A percentile compares a stretch with the other conserved stretches of the same genome.
These are phyloP conservation scores for Nomada hirtipes DNA, from an alignment of 2,888 invertebrate species.

Conservation along the genomic window DNA sequence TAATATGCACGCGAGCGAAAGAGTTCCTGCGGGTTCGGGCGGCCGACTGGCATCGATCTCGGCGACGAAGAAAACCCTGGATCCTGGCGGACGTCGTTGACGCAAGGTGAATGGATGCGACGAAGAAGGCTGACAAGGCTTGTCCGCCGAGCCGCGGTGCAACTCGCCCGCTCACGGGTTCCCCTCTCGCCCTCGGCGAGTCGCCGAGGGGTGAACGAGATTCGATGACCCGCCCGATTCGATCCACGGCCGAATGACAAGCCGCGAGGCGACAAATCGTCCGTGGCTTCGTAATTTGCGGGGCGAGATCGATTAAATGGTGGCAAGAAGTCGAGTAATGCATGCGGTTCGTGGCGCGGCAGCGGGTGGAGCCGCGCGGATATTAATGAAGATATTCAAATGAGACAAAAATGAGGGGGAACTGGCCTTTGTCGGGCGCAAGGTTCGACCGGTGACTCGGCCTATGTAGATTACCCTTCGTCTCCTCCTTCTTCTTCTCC, in stretches of 20 bases:
- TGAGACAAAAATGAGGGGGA: slow-evolving; percentile 83
- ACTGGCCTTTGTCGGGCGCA: slow-evolving; percentile 84
- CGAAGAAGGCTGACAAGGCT: slow-evolving; percentile 2
- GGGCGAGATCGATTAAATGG: slow-evolving; percentile 80
- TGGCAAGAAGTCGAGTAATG: slow-evolving; percentile 80
- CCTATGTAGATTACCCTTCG: slow-evolving; percentile 79
- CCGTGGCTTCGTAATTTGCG: slow-evolving; percentile 72
- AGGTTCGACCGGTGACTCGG: slow-evolving; percentile 80
- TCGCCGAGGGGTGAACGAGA: background rate
- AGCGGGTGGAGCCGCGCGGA: slow-evolving; percentile 71
- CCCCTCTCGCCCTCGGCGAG: background rate
- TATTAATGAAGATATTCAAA: slow-evolving; percentile 84
- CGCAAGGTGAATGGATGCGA: slow-evolving; percentile 9
- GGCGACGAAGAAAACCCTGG: slow-evolving; percentile 9
- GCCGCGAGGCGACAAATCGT: slow-evolving; percentile 52
- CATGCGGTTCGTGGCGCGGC: slow-evolving; percentile 72
- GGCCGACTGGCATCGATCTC: slow-evolving; percentile 14
- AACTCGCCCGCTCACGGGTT: background rate
- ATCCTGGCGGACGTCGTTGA: background rate
- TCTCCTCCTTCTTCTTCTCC: slow-evolving; percentile 50
- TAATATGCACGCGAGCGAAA: slow-evolving; percentile 56
- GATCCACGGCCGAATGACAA: slow-evolving; percentile 41
- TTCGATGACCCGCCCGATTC: slow-evolving; percentile 21
- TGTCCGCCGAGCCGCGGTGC: background rate
- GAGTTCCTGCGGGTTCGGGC: slow-evolving; percentile 19